Evolutionary conservation across 1,140 invertebrate genomes (phyloP).

Genomic region (Penaeus indicus): DNA sequence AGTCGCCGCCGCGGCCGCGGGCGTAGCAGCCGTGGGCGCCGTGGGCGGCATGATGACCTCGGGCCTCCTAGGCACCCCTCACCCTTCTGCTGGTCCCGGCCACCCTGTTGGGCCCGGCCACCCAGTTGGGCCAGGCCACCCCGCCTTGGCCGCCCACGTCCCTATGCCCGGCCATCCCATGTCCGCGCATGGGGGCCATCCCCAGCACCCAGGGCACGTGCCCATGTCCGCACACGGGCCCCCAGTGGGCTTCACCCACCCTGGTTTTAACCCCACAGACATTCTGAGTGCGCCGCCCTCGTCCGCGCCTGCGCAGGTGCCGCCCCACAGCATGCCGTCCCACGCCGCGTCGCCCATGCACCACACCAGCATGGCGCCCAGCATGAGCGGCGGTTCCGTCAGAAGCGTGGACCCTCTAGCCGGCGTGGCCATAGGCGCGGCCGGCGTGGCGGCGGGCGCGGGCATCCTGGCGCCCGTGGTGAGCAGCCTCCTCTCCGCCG

Average conservation of each 20-base stretch:
- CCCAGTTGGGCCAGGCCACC: background rate
- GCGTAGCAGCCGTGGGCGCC: slow-evolving; percentile 51
- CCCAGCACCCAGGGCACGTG: slow-evolving; percentile 29
- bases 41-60: slow-evolving; percentile 57
- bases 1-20: slow-evolving; percentile 39
- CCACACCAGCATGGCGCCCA: slow-evolving; percentile 58
- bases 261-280: background rate
- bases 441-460: slow-evolving; percentile 59
- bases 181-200: slow-evolving; percentile 27
- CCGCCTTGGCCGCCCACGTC: slow-evolving; percentile 17
- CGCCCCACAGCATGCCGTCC: slow-evolving; percentile 29
- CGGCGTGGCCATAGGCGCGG: slow-evolving; percentile 52
- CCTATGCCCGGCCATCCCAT: slow-evolving; percentile 21
- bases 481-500: slow-evolving; percentile 38
- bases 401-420: slow-evolving; percentile 62
- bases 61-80: slow-evolving; percentile 22
- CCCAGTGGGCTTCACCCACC: slow-evolving; percentile 39
- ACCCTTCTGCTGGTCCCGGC: slow-evolving; percentile 21
- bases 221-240: slow-evolving; percentile 24
- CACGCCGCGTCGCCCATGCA: slow-evolving; percentile 40
- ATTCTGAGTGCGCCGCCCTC: slow-evolving; percentile 35
- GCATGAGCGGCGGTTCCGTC: slow-evolving; percentile 64
- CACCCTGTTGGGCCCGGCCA: slow-evolving; percentile 15
- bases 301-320: slow-evolving; percentile 27
- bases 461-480: slow-evolving; percentile 61